Evolutionary conservation across 1,140 invertebrate genomes (phyloP), one percentile per base, ranked within the genome.

Genomic region (Caenorhabditis briggsae): DNA sequence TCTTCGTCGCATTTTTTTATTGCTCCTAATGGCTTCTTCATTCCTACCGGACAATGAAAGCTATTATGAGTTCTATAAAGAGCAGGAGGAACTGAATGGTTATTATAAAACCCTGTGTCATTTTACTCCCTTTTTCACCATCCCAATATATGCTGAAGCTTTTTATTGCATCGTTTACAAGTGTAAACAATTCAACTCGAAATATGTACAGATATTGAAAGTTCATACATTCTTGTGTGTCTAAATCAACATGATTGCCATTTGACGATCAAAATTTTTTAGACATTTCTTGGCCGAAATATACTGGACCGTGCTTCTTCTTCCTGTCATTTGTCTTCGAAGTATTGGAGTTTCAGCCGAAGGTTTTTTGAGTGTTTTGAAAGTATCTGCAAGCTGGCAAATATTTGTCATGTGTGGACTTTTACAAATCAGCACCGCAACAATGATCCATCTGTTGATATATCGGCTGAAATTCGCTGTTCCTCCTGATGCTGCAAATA

Each of bases 401-500:
- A n/a, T 70, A 23, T 70, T 70, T 70, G 41, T 46, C 6, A 70
- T 70, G 64, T 70, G 64, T 70, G 64, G 64, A 70, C 16, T 70
- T 7, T 33, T 70, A 6, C 64, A 70, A 70, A 43, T 70, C 16
- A 70, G 64, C 8, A 70, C 64, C 46, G 41, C 64, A 14, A 70
- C 64, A 46, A 70, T 70, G 64, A 70, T 70, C 18, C 64, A 70
- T n/a, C 18, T 46, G 5, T 23, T 70, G 33, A 46, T 70, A 16
- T 70, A 70, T 70, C 33, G 64, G 5, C 16, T 70, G 9, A 70
- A 70, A 70, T 70, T 70, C 18, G 64, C 64, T 2, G 23, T 70
- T 70, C 64, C 64, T 70, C 64, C 64, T 0, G 64, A 70, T 70
- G 64, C 41, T 16, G 5, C 33, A 18, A 25, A 18, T 33, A 25